phyloP scores from a whole-genome alignment of 2,888 invertebrate genomes.

The Mylabris sibirica region DNA sequence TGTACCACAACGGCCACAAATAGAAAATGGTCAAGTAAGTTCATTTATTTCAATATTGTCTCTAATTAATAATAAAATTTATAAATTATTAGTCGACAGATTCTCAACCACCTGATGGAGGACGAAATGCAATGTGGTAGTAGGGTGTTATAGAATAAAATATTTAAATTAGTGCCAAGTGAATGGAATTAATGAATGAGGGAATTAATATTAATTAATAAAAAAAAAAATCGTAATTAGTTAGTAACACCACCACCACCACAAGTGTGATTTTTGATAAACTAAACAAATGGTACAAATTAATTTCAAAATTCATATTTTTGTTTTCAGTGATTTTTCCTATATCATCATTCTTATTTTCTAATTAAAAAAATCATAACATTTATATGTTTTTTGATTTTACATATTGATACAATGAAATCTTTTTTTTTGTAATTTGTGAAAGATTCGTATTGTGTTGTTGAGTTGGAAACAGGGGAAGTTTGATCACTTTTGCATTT shows the following conservation, averaged over 20 bases:
- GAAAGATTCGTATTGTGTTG: neutral
- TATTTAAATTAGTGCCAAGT: constrained; percentile 37
- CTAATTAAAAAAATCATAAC: neutral
- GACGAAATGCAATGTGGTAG: constrained; percentile 43
- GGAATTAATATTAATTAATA: neutral
- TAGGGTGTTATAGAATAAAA: constrained; percentile 28
- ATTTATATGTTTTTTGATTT: neutral
- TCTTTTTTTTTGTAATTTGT: neutral
- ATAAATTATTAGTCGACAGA: constrained; percentile 15
- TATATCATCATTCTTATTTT: neutral
- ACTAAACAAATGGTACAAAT: constrained; percentile 6
- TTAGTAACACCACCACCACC: constrained; percentile 26
- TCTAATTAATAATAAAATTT: neutral
- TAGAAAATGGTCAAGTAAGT: constrained; percentile 47
- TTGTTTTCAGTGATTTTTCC: neutral
- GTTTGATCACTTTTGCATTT: neutral
- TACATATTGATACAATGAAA: neutral
- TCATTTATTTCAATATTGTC: no score
- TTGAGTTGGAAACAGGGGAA: neutral
- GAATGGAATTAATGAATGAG: constrained; percentile 6
- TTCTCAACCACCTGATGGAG: constrained; percentile 42
- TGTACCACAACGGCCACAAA: constrained; percentile 42
- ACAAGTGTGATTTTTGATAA: constrained; percentile 17
- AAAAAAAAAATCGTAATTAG: neutral
- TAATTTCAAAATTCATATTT: neutral